Evolutionary conservation across 2,797 vertebrate genomes (phyloP).

Genomic region (Leucoraja ocellata): DNA sequence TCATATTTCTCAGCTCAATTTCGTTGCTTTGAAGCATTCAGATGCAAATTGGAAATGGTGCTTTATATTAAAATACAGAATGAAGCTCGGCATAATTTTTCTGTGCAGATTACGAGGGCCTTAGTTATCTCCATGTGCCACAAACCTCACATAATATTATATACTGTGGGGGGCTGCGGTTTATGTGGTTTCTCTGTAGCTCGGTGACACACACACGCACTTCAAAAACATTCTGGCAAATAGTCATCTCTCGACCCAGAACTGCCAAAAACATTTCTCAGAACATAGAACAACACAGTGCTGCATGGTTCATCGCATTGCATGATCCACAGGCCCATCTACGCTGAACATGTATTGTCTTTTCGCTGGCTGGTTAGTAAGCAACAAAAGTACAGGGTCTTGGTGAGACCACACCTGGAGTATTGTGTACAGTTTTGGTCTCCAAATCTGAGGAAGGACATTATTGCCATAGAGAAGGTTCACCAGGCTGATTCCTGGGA

Average conservation of each 20-base stretch:
- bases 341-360: no score
- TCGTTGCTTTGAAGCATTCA: not conserved
- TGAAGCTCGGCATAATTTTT: not conserved
- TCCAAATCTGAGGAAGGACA: no score
- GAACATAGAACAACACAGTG: not conserved
- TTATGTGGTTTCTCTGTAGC: not conserved
- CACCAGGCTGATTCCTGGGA: no score
- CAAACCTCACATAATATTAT: not conserved
- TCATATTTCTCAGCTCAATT: slow-evolving; percentile 6
- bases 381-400: no score
- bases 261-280: no score
- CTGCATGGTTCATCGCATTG: no score
- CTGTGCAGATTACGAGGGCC: not conserved
- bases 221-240: not conserved
- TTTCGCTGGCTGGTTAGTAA: no score
- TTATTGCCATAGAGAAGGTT: no score
- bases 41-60: not conserved
- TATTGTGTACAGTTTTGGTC: no score
- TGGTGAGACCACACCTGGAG: no score
- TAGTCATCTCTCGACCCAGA: not conserved
- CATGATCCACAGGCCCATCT: no score
- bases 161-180: not conserved
- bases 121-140: not conserved
- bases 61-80: not conserved
- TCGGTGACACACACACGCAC: not conserved